Base-by-base conservation (phyloP, 2,797 vertebrate genomes). In the Pseudotriccus pelzelni region DNA sequence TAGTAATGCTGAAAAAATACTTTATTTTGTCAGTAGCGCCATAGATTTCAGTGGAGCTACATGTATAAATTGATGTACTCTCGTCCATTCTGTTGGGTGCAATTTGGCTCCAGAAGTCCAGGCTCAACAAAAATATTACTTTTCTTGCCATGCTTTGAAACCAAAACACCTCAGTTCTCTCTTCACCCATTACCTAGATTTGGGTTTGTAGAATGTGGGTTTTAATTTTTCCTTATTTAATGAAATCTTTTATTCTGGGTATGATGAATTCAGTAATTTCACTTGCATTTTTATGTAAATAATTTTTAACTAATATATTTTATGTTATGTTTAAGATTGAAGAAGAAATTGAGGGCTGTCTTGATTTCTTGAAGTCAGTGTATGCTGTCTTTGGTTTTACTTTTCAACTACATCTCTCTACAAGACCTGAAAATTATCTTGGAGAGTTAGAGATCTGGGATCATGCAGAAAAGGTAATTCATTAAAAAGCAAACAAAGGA, bases 331-430 rank as follows among this genome's bases (percentile, higher is more conserved):
- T 98, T 85, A 97, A 99, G 99, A 99, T 99, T 11, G 98, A 99
- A 96, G 98, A 98, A 5, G 99, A 99, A 97, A 99, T 99, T 95
- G 98, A 99, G 75, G 98, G 98, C 24, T 99, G 99, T 72, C 97
- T 99, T 91, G 98, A 99, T 92, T 99, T 99, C 97, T 95, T 99
- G 72, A 98, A 98, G 77, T 98, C 98, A 12, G 98, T 99, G 56
- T 99, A 99, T 68, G 85, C 98, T 27, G 97, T 99, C 7, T 99
- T 99, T 64, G 99, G 99, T 60, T 99, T 99, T 94, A 98, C 99
- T 80, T 99, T 99, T 97, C 99, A 99, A 97, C 97, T 99, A 28
- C 92, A 98, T 92, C 98, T 99, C 77, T 99, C 99, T 62, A 99
- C 99, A 14, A 98, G 99, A 64, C 99, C 99, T 9, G 98, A 99